A percentile compares a stretch with the other conserved stretches of the same genome.
Evolutionary conservation across 2,888 invertebrate species (phyloP).

Genomic region (Diarsia mendica): DNA sequence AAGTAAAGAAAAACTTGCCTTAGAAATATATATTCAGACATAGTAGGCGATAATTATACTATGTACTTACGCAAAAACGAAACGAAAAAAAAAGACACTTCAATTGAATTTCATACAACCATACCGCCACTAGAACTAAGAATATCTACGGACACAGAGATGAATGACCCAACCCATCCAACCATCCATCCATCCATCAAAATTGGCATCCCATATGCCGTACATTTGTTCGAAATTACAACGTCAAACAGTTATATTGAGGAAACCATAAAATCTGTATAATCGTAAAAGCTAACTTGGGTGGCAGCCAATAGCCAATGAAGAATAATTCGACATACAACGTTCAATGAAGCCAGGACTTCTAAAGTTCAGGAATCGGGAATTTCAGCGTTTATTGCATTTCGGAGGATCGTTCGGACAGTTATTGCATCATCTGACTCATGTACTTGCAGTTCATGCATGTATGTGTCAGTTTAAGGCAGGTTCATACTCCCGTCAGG

Average conservation of each 20-base stretch:
- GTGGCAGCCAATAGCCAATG: conserved; percentile 84
- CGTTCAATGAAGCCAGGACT: conserved; percentile 58
- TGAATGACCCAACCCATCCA: conserved; percentile 51
- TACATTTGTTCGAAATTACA: conserved; percentile 71
- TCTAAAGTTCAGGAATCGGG: conserved; percentile 38
- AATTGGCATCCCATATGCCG: conserved; percentile 60
- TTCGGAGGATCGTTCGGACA: conserved; percentile 62
- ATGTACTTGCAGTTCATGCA: conserved; percentile 5
- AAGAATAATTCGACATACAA: conserved; percentile 86
- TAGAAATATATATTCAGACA: background rate
- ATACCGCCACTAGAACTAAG: conserved; percentile 29
- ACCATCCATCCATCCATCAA: conserved; percentile 46
- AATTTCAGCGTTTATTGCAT: conserved; percentile 68
- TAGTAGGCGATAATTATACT: background rate
- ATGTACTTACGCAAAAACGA: too few species aligned
- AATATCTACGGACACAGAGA: conserved; percentile 34
- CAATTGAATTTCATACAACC: conserved; percentile 2
- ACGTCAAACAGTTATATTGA: conserved; percentile 86
- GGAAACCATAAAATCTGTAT: conserved; percentile 88
- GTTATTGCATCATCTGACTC: conserved; percentile 60
- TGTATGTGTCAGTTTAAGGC: conserved; percentile 11
- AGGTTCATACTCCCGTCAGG: too few species aligned
- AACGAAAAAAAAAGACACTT: background rate
- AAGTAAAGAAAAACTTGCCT: background rate
- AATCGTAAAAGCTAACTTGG: conserved; percentile 89